Base-by-base conservation (phyloP, 2,797 vertebrate genomes). In the Thamnophis elegans region DNA sequence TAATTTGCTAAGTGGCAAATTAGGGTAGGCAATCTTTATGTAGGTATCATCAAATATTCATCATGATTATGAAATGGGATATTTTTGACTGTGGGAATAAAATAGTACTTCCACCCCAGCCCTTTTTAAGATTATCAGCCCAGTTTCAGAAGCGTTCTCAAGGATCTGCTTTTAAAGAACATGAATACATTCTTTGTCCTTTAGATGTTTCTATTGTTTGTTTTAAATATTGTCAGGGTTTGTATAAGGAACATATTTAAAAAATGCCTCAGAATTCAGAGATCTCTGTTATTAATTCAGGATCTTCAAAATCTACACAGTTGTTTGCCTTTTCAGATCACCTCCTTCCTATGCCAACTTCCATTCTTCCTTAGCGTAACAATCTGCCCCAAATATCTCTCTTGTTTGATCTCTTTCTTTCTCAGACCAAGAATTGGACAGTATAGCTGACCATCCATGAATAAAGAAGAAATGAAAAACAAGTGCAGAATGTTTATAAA, bases 381-480 rank as follows among this genome's bases (percentile, higher is more conserved):
- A 22, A 32, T 20, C 26, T 85, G 20, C 4, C 22, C 22, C 16
- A 62, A 51, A 82, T 82, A 20, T 8, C 62, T 12, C n/a, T 89
- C 25, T 32, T 42, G 10, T 13, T 5, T 2, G 36, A 26, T 85
- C 25, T 85, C 58, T 78, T 73, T 88, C 85, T 36, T 88, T 82
- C 47, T 13, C 55, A 51, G 53, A 56, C 58, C 62, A 28, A 91
- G 90, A 88, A 88, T 65, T n/a, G 2, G 47, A 88, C 59, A 91
- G 58, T 65, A n/a, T 51, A 85, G 60, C 28, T 85, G 87, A 36
- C 90, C 32, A 55, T 85, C 88, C 68, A 89, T 85, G 51, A 93
- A 93, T 93, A 73, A 65, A 91, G 82, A 82, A 26, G 90, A 89
- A 91, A 91, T 91, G 51, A 93, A 93, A 93, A 93, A 91, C 68